A percentile compares a stretch with the other conserved stretches of the same genome.
Evolutionary conservation across 2,797 vertebrate genomes (phyloP).

Genomic region (Orientallactaga sibirica): DNA sequence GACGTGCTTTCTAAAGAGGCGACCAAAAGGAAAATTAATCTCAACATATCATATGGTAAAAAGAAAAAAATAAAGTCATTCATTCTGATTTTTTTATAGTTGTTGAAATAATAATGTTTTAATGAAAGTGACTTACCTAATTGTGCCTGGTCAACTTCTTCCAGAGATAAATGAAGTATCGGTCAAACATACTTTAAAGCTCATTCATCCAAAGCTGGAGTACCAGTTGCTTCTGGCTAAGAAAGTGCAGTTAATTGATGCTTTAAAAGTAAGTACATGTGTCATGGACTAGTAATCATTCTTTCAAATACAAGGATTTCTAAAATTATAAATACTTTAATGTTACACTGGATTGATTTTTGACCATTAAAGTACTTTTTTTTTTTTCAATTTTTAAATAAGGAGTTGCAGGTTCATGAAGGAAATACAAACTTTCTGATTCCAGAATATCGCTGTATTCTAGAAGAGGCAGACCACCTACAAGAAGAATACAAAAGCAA

Average conservation of each 20-base stretch:
- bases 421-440: slow-evolving; percentile 96
- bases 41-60: slow-evolving; percentile 97
- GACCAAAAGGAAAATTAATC: slow-evolving; percentile 98
- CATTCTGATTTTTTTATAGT: slow-evolving; percentile 2
- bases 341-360: slow-evolving; percentile 16
- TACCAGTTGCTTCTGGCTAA: slow-evolving; percentile 96
- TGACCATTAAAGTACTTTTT: slow-evolving; percentile 23
- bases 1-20: slow-evolving; percentile 99
- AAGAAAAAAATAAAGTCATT: slow-evolving; percentile 36
- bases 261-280: slow-evolving; percentile 93
- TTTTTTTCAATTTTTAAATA: slow-evolving; percentile 65
- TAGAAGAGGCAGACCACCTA: slow-evolving; percentile 95
- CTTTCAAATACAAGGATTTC: slow-evolving; percentile 44
- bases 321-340: slow-evolving; percentile 31
- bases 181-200: slow-evolving; percentile 95
- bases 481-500: slow-evolving; percentile 98
- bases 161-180: slow-evolving; percentile 96
- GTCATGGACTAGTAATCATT: background rate
- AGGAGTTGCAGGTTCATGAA: slow-evolving; percentile 98
- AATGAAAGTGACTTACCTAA: slow-evolving; percentile 54
- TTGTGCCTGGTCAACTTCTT: slow-evolving; percentile 53
- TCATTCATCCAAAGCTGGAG: slow-evolving; percentile 98
- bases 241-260: slow-evolving; percentile 98
- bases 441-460: slow-evolving; percentile 96
- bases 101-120: slow-evolving; percentile 35